phyloP scores from a whole-genome alignment of 1,140 invertebrate species.

The Aphaenogaster rudis region DNA sequence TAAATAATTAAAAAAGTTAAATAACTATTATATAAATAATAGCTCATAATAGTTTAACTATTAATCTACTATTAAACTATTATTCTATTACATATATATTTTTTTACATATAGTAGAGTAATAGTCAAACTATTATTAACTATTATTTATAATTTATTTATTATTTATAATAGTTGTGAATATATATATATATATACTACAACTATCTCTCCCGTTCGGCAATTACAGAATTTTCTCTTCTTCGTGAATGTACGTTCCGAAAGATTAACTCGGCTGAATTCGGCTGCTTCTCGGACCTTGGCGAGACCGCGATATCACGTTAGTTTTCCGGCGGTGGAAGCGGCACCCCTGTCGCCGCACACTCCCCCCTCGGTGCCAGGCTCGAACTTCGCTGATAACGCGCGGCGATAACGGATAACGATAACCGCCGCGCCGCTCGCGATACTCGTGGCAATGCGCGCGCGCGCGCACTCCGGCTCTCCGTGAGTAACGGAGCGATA shows the following conservation, averaged over 20 bases:
- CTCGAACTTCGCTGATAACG: constrained; percentile 81
- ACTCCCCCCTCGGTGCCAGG: constrained; percentile 65
- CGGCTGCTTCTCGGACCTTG: constrained; percentile 35
- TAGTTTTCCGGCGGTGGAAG: constrained; percentile 50
- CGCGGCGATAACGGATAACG: constrained; percentile 80
- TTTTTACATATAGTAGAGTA: too few relatives aligned
- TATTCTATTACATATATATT: background rate
- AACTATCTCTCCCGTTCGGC: too few relatives aligned
- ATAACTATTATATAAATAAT: too few relatives aligned
- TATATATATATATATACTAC: too few relatives aligned
- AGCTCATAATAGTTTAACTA: too few relatives aligned
- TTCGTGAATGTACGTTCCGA: background rate
- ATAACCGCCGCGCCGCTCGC: constrained; percentile 76
- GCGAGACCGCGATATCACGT: constrained; percentile 29
- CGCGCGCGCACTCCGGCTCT: constrained; percentile 74
- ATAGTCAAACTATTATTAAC: too few relatives aligned
- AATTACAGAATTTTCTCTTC: background rate
- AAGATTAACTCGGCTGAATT: constrained; percentile 33
- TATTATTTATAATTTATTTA: too few relatives aligned
- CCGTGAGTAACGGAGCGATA: constrained; percentile 83
- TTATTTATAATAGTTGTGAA: too few relatives aligned
- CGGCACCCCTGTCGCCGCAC: constrained; percentile 45
- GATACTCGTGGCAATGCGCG: constrained; percentile 77
- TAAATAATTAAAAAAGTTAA: too few relatives aligned
- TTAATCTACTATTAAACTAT: background rate